A percentile compares a stretch with the other conserved stretches of the same genome.
phyloP scores from a whole-genome alignment of 2,888 invertebrate genomes.

The Heteropelma amictum region DNA sequence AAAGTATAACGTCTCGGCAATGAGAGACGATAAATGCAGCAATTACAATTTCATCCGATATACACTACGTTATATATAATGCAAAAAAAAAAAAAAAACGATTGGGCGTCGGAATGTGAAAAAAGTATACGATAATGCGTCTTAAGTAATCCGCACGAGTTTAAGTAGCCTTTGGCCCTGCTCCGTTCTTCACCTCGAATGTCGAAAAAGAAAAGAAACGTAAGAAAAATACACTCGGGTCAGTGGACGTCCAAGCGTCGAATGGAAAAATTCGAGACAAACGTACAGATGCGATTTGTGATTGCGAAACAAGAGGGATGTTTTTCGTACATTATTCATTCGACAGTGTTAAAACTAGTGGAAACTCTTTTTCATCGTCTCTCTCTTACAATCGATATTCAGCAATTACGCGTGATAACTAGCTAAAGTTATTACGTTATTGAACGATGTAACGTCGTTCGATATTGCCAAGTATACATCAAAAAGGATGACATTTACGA shows the following conservation, averaged over 20 bases:
- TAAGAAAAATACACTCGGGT: slow-evolving; percentile 3
- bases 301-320: too few species aligned
- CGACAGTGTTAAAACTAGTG: too few species aligned
- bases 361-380: too few species aligned
- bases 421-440: too few species aligned
- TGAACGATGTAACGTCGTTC: too few species aligned
- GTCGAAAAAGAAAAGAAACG: slow-evolving; percentile 62
- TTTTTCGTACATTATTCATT: slow-evolving; percentile 4
- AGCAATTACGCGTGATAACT: too few species aligned
- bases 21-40: slow-evolving; percentile 36
- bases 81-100: slow-evolving; percentile 15
- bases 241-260: neutral
- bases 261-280: neutral
- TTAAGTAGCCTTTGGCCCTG: slow-evolving; percentile 52
- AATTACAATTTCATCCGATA: slow-evolving; percentile 8
- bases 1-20: slow-evolving; percentile 36
- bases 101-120: slow-evolving; percentile 51
- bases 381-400: too few species aligned
- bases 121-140: slow-evolving; percentile 26
- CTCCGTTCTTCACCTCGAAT: slow-evolving; percentile 31
- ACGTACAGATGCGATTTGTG: too few species aligned
- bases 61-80: slow-evolving; percentile 5
- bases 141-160: slow-evolving; percentile 46
- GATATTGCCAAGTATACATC: neutral
- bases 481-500: neutral